Percentiles rank a stretch among this genome's conserved stretches.
These are phyloP conservation scores for Sinentomon sp. DNA, from an alignment of 2,888 invertebrate species.

Conservation along the genomic window DNA sequence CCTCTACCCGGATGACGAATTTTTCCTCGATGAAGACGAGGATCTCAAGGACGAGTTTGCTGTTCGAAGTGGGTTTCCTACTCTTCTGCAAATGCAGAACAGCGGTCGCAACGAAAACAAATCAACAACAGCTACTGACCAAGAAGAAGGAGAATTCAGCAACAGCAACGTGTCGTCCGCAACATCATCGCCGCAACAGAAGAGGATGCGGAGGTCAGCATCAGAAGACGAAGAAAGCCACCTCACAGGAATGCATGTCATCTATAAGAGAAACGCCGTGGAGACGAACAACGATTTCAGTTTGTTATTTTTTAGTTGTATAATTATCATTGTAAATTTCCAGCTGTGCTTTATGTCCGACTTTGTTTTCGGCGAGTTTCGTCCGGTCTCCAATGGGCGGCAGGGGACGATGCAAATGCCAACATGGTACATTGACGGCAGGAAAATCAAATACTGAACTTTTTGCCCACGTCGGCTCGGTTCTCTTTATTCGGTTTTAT, in stretches of 20 bases:
- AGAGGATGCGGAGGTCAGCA: slow-evolving; percentile 22
- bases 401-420: too few relatives aligned
- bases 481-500: too few relatives aligned
- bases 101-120: slow-evolving; percentile 16
- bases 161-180: neutral
- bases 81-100: too few relatives aligned
- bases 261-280: slow-evolving; percentile 35
- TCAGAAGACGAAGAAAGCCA: slow-evolving; percentile 19
- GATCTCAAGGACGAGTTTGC: slow-evolving; percentile 17
- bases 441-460: too few relatives aligned
- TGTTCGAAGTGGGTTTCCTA: slow-evolving; percentile 17
- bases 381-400: too few relatives aligned
- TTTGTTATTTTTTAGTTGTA: too few relatives aligned
- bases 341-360: too few relatives aligned
- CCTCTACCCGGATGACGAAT: slow-evolving; percentile 47
- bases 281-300: slow-evolving; percentile 33
- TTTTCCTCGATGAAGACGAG: slow-evolving; percentile 37
- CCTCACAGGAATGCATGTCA: slow-evolving; percentile 36
- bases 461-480: too few relatives aligned
- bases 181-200: slow-evolving; percentile 15
- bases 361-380: slow-evolving; percentile 52
- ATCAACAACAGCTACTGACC: slow-evolving; percentile 10
- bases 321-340: too few relatives aligned
- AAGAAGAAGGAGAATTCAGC: slow-evolving; percentile 3
- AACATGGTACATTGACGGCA: too few relatives aligned